These are phyloP conservation scores for Idris sp. DNA, from an alignment of 1,140 invertebrate genomes.

Conservation along the genomic window DNA sequence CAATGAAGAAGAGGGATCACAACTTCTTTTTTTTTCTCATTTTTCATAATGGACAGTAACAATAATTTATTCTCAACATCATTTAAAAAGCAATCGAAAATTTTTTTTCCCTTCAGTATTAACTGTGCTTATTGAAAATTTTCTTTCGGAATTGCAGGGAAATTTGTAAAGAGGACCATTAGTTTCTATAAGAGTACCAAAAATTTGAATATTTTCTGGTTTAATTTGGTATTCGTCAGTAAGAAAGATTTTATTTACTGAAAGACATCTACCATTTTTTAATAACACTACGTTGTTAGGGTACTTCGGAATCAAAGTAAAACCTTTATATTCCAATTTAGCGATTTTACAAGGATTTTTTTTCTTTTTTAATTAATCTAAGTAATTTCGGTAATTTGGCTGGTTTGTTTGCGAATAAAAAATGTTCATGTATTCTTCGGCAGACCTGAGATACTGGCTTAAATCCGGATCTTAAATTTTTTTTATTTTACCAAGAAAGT, in stretches of 20 bases:
- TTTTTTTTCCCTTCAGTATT: neutral
- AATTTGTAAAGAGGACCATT: neutral
- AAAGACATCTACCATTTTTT: neutral
- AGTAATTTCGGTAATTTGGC: neutral
- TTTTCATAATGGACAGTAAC: neutral
- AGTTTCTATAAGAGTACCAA: neutral
- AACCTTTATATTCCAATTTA: conserved; percentile 5
- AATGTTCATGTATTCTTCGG: conserved; percentile 5
- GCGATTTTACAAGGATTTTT: neutral
- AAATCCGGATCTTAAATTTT: conserved; percentile 1
- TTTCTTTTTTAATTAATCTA: neutral
- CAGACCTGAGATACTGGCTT: conserved; percentile 10
- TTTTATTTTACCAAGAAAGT: conserved; percentile 9
- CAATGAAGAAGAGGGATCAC: neutral
- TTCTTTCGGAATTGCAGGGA: conserved; percentile 4
- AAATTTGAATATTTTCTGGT: neutral
- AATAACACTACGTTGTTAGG: conserved; percentile 13
- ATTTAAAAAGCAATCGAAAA: neutral
- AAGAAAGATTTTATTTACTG: neutral
- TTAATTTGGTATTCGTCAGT: neutral
- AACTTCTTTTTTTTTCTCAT: neutral
- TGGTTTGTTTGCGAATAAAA: neutral
- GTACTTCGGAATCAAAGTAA: neutral
- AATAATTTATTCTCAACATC: conserved; percentile 3
- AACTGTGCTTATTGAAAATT: neutral